Conservation (phyloP, 2,113 vertebrate species). For the Irena cyanogastra region DNA sequence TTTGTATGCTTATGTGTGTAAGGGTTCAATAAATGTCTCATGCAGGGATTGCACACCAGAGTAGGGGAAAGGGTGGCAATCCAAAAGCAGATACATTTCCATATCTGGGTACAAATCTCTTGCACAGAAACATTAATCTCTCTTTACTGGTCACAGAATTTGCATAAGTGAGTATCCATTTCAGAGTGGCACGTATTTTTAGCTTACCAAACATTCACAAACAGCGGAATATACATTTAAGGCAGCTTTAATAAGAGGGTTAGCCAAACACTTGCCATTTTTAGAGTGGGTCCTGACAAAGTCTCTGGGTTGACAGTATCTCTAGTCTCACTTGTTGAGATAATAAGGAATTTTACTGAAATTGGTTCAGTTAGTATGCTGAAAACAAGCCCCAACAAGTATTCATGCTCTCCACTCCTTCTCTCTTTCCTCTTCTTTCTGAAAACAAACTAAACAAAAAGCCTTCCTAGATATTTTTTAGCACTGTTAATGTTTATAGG, state of each 20-base stretch:
- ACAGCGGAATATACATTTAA: background rate
- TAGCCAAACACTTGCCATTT: background rate
- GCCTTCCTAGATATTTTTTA: background rate
- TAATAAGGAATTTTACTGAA: background rate
- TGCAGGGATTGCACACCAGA: background rate
- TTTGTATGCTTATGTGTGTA: background rate
- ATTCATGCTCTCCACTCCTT: background rate
- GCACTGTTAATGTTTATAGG: background rate
- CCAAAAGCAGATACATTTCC: background rate
- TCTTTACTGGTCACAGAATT: background rate
- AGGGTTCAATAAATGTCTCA: background rate
- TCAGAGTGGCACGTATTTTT: background rate
- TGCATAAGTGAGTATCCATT: background rate
- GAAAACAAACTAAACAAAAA: background rate
- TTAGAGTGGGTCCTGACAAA: background rate
- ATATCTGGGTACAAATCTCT: background rate
- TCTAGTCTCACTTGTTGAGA: background rate
- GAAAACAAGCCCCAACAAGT: background rate
- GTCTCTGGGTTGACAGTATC: background rate
- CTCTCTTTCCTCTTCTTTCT: background rate
- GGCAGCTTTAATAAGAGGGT: background rate
- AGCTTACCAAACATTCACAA: background rate
- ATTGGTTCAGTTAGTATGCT: background rate
- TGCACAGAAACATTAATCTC: fast-evolving
- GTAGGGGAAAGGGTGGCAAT: background rate